Base-by-base conservation (phyloP, 2,113 vertebrate genomes). In the Silurus glanis region DNA sequence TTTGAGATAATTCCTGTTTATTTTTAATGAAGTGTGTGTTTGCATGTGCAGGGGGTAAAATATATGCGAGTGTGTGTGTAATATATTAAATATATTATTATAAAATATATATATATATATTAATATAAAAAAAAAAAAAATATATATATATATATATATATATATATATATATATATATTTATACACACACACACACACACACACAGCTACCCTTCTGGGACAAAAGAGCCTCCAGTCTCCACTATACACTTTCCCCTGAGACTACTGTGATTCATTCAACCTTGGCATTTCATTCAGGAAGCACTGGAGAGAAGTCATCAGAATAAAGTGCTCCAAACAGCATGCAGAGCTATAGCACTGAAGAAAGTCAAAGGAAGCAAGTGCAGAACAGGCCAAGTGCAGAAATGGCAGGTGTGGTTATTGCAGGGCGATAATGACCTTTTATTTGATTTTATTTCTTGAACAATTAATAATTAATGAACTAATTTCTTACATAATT, bases 221-320 rank as follows among this genome's bases (percentile, higher is more conserved):
- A 28, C 16, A 2, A 61, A 45, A 10, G 14, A 37, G 55, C 16
- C 51, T 74, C 28, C 51, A 0, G n/a, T 66, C 58, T 78, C 16
- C 62, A 64, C 49, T 64, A 61, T 58, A 7, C 72, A 79, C 67
- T 59, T 45, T 58, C 37, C 82, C 75, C 71, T 37, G 19, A 86
- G 56, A 55, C n/a, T 37, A 47, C 84, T 89, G 76, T 79, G 78
- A 74, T 64, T 66, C 78, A 61, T 58, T 62, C 75, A 88, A 53
- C 14, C 6, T 71, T 71, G 67, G 19, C 19, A 64, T 61, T 72
- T 86, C 51, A 74, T 59, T 85, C 37, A 45, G 9, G 67, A 74
- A 56, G 55, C 23, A 62, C 25, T 69, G 62, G 56, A 53, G 76
- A 80, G 23, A 59, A 72, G 47, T 28, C 66, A 86, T 72, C 64